Evolutionary conservation across 1,140 invertebrate genomes (phyloP).

Genomic region (Idris sp.): DNA sequence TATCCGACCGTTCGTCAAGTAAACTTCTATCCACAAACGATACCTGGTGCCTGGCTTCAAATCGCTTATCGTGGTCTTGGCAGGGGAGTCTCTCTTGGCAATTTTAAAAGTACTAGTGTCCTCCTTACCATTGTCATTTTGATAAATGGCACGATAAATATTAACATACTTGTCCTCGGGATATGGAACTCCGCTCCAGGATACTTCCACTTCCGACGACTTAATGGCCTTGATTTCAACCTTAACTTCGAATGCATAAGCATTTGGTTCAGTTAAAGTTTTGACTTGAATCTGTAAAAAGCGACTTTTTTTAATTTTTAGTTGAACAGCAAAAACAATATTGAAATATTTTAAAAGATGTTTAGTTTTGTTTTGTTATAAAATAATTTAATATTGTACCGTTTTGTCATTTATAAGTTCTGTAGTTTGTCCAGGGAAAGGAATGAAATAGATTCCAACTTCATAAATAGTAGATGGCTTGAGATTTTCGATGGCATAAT

Average conservation of each 20-base stretch:
- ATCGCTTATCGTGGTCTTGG: constrained; percentile 83
- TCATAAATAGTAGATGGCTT: constrained; percentile 86
- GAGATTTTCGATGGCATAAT: constrained; percentile 85
- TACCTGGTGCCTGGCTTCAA: constrained; percentile 90
- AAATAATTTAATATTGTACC: constrained; percentile 70
- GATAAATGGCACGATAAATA: constrained; percentile 91
- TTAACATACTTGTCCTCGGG: constrained; percentile 94
- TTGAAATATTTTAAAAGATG: background rate
- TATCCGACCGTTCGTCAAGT: constrained; percentile 91
- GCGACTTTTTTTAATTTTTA: constrained; percentile 26
- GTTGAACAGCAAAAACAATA: no score
- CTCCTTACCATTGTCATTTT: constrained; percentile 85
- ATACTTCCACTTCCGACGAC: constrained; percentile 85
- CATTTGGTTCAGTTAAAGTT: constrained; percentile 79
- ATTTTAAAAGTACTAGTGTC: constrained; percentile 90
- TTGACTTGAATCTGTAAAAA: constrained; percentile 69
- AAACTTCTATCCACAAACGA: constrained; percentile 90
- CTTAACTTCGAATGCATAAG: constrained; percentile 88
- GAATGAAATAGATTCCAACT: constrained; percentile 87
- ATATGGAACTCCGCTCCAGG: constrained; percentile 89
- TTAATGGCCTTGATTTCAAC: constrained; percentile 87
- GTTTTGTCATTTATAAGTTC: constrained; percentile 85
- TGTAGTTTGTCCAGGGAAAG: constrained; percentile 85
- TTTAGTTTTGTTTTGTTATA: no score
- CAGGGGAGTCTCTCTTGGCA: constrained; percentile 87